Base-by-base conservation (phyloP, 2,113 vertebrate species). In the Orcinus orca region DNA sequence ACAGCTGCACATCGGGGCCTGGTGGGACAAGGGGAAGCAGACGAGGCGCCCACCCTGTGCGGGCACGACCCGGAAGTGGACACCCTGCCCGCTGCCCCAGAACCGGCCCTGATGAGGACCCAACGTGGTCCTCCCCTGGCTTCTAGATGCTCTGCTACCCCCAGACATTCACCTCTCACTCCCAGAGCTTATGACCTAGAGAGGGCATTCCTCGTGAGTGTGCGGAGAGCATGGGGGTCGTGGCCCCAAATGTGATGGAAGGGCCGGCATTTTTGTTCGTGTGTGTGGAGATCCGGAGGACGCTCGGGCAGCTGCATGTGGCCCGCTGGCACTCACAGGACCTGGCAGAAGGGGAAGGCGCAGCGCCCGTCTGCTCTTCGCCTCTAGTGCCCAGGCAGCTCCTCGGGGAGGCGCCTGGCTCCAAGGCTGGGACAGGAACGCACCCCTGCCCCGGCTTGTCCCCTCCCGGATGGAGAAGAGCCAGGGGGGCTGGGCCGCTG, bases 221-320 rank as follows among this genome's bases (percentile, higher is more conserved):
- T 73, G 29, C 21, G 38, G 50, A 26, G 9, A 29, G 10, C 17
- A 4, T 1, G 17, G 14, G 13, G 18, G 33, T 11, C 14, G 12
- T 1, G 13, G 13, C 65, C 44, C 18, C 5, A 36, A 76, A 17
- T 7, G 11, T 50, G 47, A 47, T 3, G 3, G 60, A 25, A 65
- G 38, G 29, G 12, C 26, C 2, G 0, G 38, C 50, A 20, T 6
- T 31, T 8, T 18, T 20, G 53, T 12, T 14, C 0, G 2, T 3
- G 14, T 41, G 18, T 33, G 10, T n/a, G 71, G 29, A 25, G 44
- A 23, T 44, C 53, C 13, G 7, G 65, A 77, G 53, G 73, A 20
- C 4, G 4, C 12, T 4, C 25, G 14, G 60, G 38, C 63, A 91
- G 38, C 38, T 41, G 3, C 21, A 0, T 6, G 23, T 41, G 41